A percentile compares a stretch with the other conserved stretches of the same genome.
Evolutionary conservation across 2,888 invertebrate species (phyloP).

Genomic region (Brachyopa scutellaris): DNA sequence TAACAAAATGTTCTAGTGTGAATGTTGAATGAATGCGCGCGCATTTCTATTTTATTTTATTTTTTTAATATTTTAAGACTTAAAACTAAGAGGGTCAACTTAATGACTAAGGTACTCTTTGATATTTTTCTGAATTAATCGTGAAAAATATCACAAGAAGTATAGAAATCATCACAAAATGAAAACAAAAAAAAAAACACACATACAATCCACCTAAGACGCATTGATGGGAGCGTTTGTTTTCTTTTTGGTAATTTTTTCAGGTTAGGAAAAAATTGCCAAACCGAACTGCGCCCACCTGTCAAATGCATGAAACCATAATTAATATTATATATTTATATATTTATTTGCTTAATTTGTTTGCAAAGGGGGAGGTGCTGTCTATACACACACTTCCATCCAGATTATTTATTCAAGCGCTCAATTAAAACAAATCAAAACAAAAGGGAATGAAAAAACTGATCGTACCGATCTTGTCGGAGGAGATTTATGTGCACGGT

Average conservation of each 20-base stretch:
- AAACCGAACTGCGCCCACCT: slow-evolving; percentile 50
- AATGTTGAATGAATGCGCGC: slow-evolving; percentile 62
- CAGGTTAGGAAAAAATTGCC: slow-evolving; percentile 45
- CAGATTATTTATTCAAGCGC: slow-evolving; percentile 42
- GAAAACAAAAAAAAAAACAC: slow-evolving; percentile 22
- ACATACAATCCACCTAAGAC: slow-evolving; percentile 72
- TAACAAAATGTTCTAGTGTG: slow-evolving; percentile 46
- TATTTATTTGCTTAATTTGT: slow-evolving; percentile 45
- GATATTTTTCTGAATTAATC: slow-evolving; percentile 52
- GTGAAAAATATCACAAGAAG: slow-evolving; percentile 64
- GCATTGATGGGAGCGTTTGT: slow-evolving; percentile 59
- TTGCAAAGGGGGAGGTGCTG: slow-evolving; percentile 7
- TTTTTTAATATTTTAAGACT: not conserved
- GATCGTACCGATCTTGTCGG: slow-evolving; percentile 62
- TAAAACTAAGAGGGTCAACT: slow-evolving; percentile 1
- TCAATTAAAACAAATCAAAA: slow-evolving; percentile 22
- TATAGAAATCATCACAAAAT: slow-evolving; percentile 56
- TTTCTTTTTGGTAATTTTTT: slow-evolving; percentile 62
- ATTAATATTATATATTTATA: slow-evolving; percentile 67
- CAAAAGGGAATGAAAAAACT: too few species aligned
- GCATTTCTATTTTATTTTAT: slow-evolving; percentile 29
- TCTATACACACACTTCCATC: slow-evolving; percentile 11
- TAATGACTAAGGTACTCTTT: slow-evolving; percentile 62
- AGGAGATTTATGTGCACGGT: slow-evolving; percentile 63
- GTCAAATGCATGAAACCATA: slow-evolving; percentile 62